These are phyloP conservation scores for Drosophila ochracea DNA, from an alignment of 2,888 invertebrate species.

Conservation along the genomic window DNA sequence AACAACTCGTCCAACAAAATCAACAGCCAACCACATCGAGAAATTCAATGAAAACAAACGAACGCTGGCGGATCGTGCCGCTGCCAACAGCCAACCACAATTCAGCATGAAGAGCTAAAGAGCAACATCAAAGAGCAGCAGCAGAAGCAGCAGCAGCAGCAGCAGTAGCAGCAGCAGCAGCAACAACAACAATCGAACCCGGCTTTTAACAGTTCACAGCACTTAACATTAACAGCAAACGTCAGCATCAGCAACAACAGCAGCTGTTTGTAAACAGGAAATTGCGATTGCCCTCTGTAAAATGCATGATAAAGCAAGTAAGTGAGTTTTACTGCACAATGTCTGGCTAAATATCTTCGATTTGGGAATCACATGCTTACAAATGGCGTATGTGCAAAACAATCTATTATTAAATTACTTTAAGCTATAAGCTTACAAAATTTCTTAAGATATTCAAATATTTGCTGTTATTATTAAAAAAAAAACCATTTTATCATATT, in stretches of 20 bases:
- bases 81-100: conserved; percentile 74
- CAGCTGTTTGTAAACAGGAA: conserved; percentile 70
- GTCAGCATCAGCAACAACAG: conserved; percentile 39
- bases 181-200: conserved; percentile 31
- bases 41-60: conserved; percentile 78
- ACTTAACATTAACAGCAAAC: conserved; percentile 60
- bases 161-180: neutral
- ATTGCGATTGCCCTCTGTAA: conserved; percentile 39
- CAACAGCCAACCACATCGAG: conserved; percentile 77
- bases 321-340: conserved; percentile 25
- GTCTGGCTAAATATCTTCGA: conserved; percentile 21
- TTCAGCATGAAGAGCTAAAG: conserved; percentile 58
- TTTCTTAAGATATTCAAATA: neutral
- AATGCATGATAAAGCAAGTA: conserved; percentile 8
- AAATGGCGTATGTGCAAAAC: neutral
- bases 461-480: neutral
- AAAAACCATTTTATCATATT: neutral
- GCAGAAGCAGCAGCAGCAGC: conserved; percentile 19
- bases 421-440: neutral
- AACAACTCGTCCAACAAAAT: conserved; percentile 46
- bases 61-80: conserved; percentile 68
- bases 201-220: conserved; percentile 57
- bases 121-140: conserved; percentile 36
- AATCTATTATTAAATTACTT: neutral
- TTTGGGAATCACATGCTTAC: neutral